Evolutionary conservation across 2,888 invertebrate genomes (phyloP).

Genomic region (Dynastes hyllus): DNA sequence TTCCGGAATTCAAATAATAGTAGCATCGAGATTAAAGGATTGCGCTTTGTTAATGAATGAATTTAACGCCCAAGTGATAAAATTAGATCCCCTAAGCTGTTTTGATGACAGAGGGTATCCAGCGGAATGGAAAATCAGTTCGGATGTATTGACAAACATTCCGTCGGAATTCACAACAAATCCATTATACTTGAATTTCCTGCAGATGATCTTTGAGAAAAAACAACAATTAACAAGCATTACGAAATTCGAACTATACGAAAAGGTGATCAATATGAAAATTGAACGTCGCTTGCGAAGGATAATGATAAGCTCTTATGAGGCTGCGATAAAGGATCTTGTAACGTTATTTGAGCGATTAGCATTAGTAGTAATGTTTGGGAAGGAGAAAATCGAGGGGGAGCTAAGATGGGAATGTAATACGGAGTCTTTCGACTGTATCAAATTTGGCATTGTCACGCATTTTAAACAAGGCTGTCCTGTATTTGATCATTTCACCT

Average conservation of each 20-base stretch:
- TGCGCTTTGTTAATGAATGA: neutral
- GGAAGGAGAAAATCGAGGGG: neutral
- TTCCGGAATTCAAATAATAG: neutral
- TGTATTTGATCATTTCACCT: neutral
- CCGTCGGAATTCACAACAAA: conserved; percentile 6
- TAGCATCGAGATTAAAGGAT: neutral
- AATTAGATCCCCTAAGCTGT: neutral
- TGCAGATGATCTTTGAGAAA: neutral
- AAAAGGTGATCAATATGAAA: neutral
- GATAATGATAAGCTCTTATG: neutral
- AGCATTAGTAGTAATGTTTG: neutral
- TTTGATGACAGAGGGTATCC: neutral
- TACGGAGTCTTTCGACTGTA: neutral
- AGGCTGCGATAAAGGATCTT: neutral
- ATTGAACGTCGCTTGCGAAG: neutral
- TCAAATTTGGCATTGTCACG: neutral
- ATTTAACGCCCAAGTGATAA: neutral
- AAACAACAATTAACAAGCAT: neutral
- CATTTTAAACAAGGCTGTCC: neutral
- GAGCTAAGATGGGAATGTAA: neutral
- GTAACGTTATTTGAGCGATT: neutral
- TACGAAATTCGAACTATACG: conserved; percentile 4
- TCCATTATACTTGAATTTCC: conserved; percentile 13
- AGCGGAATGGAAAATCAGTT: neutral
- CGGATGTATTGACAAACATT: neutral